Evolutionary conservation across 2,888 invertebrate species (phyloP), one percentile per base, ranked within the genome.

Genomic region (Zygothrica quintamaculata): DNA sequence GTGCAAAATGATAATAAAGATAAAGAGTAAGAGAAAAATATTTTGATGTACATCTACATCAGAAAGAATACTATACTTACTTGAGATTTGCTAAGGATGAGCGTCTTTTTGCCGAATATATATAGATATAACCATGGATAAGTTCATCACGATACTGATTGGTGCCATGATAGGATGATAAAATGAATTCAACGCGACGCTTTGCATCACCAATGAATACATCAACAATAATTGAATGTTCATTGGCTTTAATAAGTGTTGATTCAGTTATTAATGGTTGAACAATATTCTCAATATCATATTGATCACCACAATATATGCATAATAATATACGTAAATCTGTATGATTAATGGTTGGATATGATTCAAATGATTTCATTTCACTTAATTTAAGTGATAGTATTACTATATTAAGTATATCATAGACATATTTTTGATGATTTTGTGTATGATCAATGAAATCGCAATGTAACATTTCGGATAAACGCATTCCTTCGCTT

Each of bases 261-360:
- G 90, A 90, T 89, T 98, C 97, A 84, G 95, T 94, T 57, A 98
- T 92, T 61, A 99, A 92, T 0, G 98, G 98, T 11, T 95, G 95
- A 55, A 99, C 92, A 53, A 98, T 96, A 65, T 96, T 95, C 90
- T 98, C 98, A 39, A 97, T 95, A 0, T 96, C 95, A 89, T 95
- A 98, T 0, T 97, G 96, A 91, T 99, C 98, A 50, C 98, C 98
- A 91, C 99, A 99, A 91, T 98, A 97, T 94, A 98, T 95, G 91
- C 98, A 98, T 93, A 99, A 96, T 90, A 96, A 96, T 90, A 98
- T 96, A 84, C 97, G 95, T 11, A 91, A 68, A 73, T 91, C 91
- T 11, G 91, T 69, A 88, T 92, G 88, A 84, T 89, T 90, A 67
- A 75, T 58, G 37, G 90, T 87, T 56, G 90, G 88, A 88, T 90